A percentile compares a stretch with the other conserved stretches of the same genome.
phyloP scores from a whole-genome alignment of 1,140 invertebrate species.

The Diachasmimorpha longicaudata region DNA sequence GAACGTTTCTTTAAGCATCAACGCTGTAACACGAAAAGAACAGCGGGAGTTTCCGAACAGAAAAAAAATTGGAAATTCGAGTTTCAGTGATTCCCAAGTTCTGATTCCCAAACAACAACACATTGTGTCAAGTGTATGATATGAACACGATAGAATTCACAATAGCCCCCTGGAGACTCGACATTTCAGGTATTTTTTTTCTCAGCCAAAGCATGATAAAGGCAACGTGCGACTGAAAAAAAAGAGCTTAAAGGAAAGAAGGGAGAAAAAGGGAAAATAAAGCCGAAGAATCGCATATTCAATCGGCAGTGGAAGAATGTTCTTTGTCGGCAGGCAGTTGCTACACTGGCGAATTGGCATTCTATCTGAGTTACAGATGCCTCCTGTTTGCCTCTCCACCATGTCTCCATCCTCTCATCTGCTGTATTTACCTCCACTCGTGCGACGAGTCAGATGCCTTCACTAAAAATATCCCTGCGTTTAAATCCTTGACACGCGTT shows the following conservation, averaged over 20 bases:
- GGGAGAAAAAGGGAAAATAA: not conserved
- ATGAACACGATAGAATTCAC: not conserved
- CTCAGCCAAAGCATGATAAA: not conserved
- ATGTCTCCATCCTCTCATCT: constrained; percentile 23
- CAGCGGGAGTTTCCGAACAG: too few relatives aligned
- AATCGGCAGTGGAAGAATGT: constrained; percentile 42
- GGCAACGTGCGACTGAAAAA: constrained; percentile 13
- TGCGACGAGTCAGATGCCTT: not conserved
- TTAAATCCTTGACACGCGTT: not conserved
- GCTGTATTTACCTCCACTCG: not conserved
- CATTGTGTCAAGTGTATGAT: not conserved
- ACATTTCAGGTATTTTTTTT: too few relatives aligned
- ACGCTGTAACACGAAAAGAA: too few relatives aligned
- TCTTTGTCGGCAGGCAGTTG: constrained; percentile 39
- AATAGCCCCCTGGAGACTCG: not conserved
- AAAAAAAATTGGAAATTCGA: too few relatives aligned
- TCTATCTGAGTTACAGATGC: constrained; percentile 45
- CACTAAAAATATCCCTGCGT: not conserved
- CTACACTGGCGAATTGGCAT: constrained; percentile 44
- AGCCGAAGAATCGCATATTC: constrained; percentile 38
- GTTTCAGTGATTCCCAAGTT: too few relatives aligned
- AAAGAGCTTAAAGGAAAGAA: constrained; percentile 11
- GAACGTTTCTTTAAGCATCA: too few relatives aligned
- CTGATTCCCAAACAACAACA: not conserved
- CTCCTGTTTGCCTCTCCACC: constrained; percentile 29